These are phyloP conservation scores for Bombylius discolor DNA, from an alignment of 2,888 invertebrate genomes.

Conservation along the genomic window DNA sequence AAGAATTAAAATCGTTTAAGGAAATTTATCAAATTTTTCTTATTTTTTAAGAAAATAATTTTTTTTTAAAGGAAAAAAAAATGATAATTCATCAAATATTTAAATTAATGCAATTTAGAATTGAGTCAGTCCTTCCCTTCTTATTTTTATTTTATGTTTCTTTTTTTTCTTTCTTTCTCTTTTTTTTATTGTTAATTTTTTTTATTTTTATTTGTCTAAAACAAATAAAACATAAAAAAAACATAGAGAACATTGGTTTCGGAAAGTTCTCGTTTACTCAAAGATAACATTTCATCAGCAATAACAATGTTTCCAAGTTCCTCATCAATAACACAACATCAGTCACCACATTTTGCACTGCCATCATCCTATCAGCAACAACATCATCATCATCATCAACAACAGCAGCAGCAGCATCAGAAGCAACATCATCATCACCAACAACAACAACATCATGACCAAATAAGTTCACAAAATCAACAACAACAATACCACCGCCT, in stretches of 20 bases:
- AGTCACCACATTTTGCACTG: slow-evolving; percentile 3
- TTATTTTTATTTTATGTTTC: slow-evolving; percentile 11
- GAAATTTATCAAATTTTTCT: slow-evolving; percentile 5
- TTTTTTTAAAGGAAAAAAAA: not conserved
- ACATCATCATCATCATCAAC: slow-evolving; percentile 16
- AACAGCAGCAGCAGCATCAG: not conserved
- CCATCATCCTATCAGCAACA: slow-evolving; percentile 10
- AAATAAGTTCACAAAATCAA: not conserved
- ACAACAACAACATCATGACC: slow-evolving; percentile 10
- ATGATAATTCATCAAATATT: too few relatives aligned
- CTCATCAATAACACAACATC: slow-evolving; percentile 7
- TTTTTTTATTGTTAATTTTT: slow-evolving; percentile 13
- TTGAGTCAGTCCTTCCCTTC: slow-evolving; percentile 14
- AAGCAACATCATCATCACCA: not conserved
- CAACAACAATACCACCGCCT: slow-evolving; percentile 11
- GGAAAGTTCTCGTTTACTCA: slow-evolving; percentile 18
- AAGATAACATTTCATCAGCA: not conserved
- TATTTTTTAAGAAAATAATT: slow-evolving; percentile 11
- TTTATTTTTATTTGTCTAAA: slow-evolving; percentile 7
- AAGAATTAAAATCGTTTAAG: not conserved
- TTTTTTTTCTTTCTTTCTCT: slow-evolving; percentile 6
- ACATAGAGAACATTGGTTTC: slow-evolving; percentile 23
- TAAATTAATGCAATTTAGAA: too few relatives aligned
- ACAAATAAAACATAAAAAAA: slow-evolving; percentile 2
- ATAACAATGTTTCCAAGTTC: slow-evolving; percentile 13